phyloP scores from a whole-genome alignment of 53 echinoderm and acorn worm genomes.

The Paracentrotus lividus region DNA sequence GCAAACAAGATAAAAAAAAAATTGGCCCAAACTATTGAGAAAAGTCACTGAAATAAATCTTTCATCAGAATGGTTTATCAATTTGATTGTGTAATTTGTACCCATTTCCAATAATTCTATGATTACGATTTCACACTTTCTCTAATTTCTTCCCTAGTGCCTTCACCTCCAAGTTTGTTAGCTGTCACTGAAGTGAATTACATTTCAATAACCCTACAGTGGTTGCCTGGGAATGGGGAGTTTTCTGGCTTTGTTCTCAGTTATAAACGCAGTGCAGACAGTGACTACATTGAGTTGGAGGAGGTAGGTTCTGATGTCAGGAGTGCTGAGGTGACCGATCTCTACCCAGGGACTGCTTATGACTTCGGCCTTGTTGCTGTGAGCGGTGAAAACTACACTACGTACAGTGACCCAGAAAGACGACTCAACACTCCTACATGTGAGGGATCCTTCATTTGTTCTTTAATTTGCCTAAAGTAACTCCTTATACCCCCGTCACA shows the following conservation, averaged over 20 bases:
- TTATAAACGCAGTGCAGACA: background rate
- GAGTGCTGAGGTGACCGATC: background rate
- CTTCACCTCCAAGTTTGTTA: conserved; percentile 38
- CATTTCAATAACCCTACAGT: conserved; percentile 55
- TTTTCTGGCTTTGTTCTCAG: conserved; percentile 59
- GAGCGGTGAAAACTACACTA: conserved; percentile 53
- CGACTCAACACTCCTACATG: conserved; percentile 47
- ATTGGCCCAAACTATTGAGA: too few species aligned
- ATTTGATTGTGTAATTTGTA: too few species aligned
- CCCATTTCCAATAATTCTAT: too few species aligned
- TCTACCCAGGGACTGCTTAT: background rate
- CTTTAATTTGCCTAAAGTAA: too few species aligned
- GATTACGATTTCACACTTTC: background rate
- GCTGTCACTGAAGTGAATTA: background rate
- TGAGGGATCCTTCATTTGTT: conserved; percentile 15
- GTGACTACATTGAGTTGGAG: background rate
- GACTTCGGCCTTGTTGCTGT: conserved; percentile 38
- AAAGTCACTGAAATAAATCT: too few species aligned
- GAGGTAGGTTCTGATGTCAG: background rate
- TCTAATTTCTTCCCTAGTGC: conserved; percentile 64
- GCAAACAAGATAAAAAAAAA: too few species aligned
- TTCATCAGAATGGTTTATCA: too few species aligned
- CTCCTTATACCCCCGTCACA: too few species aligned
- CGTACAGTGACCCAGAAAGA: conserved; percentile 20
- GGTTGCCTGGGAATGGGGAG: conserved; percentile 63